Evolutionary conservation across 2,113 vertebrate genomes (phyloP).

Genomic region (Nerophis lumbriciformis): DNA sequence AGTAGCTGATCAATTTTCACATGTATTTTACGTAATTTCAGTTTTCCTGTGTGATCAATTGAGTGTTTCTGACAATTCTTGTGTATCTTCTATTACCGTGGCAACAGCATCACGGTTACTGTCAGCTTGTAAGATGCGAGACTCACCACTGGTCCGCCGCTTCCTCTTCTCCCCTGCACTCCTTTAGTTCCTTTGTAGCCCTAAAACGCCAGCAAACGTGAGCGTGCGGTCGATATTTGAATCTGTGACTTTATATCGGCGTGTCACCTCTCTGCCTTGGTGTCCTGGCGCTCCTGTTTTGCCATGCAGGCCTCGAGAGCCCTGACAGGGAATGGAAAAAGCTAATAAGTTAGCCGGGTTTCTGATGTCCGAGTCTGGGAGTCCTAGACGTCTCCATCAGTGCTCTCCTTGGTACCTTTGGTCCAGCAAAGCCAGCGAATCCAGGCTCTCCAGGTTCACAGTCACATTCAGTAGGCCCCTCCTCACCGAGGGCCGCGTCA

Average conservation of each 20-base stretch:
- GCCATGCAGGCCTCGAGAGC: slow-evolving; percentile 68
- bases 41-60: slow-evolving; percentile 11
- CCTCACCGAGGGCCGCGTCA: slow-evolving; percentile 29
- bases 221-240: too few relatives aligned
- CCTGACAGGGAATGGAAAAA: slow-evolving; percentile 49
- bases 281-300: slow-evolving; percentile 61
- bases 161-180: slow-evolving; percentile 68
- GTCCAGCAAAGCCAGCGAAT: slow-evolving; percentile 63
- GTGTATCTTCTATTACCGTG: neutral
- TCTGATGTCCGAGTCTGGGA: neutral
- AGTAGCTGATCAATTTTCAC: too few relatives aligned
- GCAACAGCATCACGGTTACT: neutral
- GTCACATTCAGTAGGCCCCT: slow-evolving; percentile 56
- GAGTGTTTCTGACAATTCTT: neutral
- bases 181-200: slow-evolving; percentile 78
- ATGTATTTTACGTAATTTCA: neutral
- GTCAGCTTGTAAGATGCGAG: neutral
- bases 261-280: slow-evolving; percentile 72
- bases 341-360: neutral
- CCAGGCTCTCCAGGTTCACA: slow-evolving; percentile 67
- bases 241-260: neutral
- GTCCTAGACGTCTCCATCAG: too few relatives aligned
- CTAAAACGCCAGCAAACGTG: slow-evolving; percentile 32
- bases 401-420: slow-evolving; percentile 51
- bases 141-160: slow-evolving; percentile 69